Percentiles rank a stretch among this genome's conserved stretches.
Evolutionary conservation across 2,888 invertebrate genomes (phyloP).

Genomic region (Caenorhabditis auriculariae): DNA sequence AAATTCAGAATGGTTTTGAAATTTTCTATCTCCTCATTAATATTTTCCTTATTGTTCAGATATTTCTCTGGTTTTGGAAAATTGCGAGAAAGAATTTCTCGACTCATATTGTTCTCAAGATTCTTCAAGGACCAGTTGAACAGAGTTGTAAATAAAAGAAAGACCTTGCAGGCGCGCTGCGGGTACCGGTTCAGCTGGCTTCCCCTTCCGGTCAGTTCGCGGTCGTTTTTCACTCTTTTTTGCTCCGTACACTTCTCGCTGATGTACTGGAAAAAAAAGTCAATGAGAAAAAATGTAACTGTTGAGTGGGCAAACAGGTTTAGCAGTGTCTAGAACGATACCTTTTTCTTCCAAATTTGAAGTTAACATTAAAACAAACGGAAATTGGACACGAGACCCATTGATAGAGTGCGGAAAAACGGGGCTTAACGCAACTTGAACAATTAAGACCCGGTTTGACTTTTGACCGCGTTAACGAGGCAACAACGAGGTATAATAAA

Average conservation of each 20-base stretch:
- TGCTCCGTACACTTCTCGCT: constrained; percentile 57
- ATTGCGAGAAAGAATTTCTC: no score
- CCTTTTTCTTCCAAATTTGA: background rate
- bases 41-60: background rate
- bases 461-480: no score
- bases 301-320: no score
- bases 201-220: constrained; percentile 60
- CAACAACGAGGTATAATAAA: no score
- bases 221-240: constrained; percentile 54
- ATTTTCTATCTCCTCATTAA: constrained; percentile 1
- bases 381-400: background rate
- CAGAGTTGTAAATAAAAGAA: constrained; percentile 8
- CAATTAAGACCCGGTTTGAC: no score
- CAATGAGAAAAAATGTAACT: background rate
- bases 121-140: constrained; percentile 1
- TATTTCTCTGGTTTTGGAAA: no score
- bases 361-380: background rate
- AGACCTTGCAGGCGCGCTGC: constrained; percentile 62
- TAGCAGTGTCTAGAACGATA: background rate
- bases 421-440: no score
- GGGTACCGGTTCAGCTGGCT: constrained; percentile 59
- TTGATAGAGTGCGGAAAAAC: no score
- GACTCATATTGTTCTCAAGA: background rate
- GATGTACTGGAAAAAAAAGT: constrained; percentile 50
- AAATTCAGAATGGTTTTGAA: constrained; percentile 1